Evolutionary conservation across 1,140 invertebrate genomes (phyloP).

Genomic region (Palaemon carinicauda): DNA sequence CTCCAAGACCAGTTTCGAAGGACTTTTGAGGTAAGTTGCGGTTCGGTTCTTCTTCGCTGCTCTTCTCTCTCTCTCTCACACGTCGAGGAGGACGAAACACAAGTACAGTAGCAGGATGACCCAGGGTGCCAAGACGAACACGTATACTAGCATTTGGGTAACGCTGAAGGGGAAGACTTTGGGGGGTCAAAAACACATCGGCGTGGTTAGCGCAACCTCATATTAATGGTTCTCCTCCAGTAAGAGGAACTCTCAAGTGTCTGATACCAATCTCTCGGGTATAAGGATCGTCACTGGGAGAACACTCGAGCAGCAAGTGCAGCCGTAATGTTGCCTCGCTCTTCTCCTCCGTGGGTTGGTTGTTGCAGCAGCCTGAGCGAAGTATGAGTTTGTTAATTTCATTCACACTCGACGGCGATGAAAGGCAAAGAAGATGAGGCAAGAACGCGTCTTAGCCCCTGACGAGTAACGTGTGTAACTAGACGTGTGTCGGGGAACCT

Average conservation of each 20-base stretch:
- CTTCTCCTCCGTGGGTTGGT: too few relatives aligned
- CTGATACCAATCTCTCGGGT: too few relatives aligned
- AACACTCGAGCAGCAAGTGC: too few relatives aligned
- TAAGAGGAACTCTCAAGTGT: too few relatives aligned
- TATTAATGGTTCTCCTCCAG: too few relatives aligned
- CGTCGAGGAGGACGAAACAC: conserved; percentile 35
- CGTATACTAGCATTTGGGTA: conserved; percentile 3
- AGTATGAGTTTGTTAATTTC: too few relatives aligned
- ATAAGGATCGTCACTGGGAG: too few relatives aligned
- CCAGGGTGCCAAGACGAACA: conserved; percentile 19
- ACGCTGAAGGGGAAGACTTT: not conserved
- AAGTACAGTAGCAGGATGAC: conserved; percentile 26
- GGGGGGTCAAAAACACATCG: not conserved
- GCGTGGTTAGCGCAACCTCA: not conserved
- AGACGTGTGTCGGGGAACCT: conserved; percentile 4
- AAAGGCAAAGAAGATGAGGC: too few relatives aligned
- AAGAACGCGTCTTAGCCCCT: not conserved
- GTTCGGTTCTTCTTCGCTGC: not conserved
- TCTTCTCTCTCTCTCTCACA: not conserved
- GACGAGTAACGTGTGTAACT: not conserved
- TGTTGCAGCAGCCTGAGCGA: too few relatives aligned
- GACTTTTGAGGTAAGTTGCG: not conserved
- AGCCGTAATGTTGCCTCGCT: too few relatives aligned
- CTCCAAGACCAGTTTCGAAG: not conserved
- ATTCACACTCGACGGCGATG: too few relatives aligned